Conservation (phyloP, 2,797 vertebrate species). For the Pantherophis vulpinus region DNA sequence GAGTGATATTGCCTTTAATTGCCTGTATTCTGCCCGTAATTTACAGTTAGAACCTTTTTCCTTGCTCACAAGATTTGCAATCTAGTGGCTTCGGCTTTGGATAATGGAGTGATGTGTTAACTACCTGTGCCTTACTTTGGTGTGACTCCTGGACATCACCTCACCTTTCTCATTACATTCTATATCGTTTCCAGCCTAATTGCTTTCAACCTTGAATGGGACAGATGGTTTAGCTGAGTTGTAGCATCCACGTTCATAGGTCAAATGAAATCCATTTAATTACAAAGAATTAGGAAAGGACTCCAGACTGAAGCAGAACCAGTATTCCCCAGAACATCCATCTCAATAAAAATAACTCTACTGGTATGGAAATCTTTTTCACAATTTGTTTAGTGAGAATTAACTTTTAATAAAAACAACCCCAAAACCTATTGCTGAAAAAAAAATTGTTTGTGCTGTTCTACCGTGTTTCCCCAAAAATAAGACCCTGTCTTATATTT, state of each 20-base stretch:
- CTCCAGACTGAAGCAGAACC: neutral
- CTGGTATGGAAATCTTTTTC: neutral
- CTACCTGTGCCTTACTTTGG: neutral
- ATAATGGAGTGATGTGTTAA: neutral
- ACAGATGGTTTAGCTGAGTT: neutral
- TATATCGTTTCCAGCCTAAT: neutral
- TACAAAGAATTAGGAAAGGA: neutral
- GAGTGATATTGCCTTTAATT: neutral
- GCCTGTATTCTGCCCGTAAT: neutral
- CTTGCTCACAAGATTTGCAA: neutral
- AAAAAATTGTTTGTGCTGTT: neutral
- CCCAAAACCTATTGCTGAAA: neutral
- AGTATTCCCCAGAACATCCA: neutral
- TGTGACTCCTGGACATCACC: neutral
- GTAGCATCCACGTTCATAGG: neutral
- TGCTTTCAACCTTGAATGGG: neutral
- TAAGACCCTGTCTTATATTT: too few relatives aligned
- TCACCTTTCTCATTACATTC: neutral
- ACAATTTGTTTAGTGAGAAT: neutral
- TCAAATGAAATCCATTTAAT: neutral
- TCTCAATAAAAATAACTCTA: neutral
- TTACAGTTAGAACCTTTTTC: neutral
- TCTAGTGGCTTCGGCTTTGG: neutral
- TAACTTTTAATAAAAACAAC: neutral
- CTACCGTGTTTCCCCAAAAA: neutral